Evolutionary conservation across 53 echinoderm and acorn worm genomes (phyloP).

Genomic region (Crossaster papposus): DNA sequence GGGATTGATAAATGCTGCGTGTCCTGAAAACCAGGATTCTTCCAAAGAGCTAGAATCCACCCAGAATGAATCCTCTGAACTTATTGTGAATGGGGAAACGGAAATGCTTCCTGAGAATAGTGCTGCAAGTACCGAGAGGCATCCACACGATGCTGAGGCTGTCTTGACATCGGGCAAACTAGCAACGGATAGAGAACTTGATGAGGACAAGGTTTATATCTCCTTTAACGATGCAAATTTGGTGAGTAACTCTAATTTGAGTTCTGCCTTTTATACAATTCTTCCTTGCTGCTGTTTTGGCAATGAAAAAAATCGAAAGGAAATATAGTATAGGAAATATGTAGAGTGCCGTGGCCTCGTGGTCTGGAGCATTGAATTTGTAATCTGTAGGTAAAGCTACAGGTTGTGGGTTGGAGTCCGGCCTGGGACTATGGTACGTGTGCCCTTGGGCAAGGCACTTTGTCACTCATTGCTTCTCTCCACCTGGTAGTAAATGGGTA

Average conservation of each 20-base stretch:
- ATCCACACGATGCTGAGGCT: neutral
- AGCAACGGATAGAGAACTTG: neutral
- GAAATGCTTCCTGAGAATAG: neutral
- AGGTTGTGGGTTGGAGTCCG: no score
- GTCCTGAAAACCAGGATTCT: neutral
- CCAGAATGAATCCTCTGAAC: neutral
- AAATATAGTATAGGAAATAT: no score
- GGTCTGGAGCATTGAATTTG: no score
- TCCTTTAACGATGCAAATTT: slow-evolving; percentile 8
- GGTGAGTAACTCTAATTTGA: slow-evolving; percentile 3
- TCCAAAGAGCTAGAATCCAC: neutral
- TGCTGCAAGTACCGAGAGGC: neutral
- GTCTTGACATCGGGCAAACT: neutral
- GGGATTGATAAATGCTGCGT: neutral
- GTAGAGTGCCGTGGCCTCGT: no score
- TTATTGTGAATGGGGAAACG: neutral
- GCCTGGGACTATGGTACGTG: no score
- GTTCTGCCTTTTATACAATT: no score
- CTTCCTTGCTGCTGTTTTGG: neutral
- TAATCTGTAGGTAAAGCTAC: no score
- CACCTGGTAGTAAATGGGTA: no score
- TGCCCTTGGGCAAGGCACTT: no score
- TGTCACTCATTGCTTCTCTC: no score
- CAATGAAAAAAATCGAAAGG: neutral
- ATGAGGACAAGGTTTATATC: slow-evolving; percentile 15